Percentiles rank a stretch among this genome's conserved stretches.
Evolutionary conservation across 2,888 invertebrate species (phyloP).

Genomic region (Fabriciana adippe): DNA sequence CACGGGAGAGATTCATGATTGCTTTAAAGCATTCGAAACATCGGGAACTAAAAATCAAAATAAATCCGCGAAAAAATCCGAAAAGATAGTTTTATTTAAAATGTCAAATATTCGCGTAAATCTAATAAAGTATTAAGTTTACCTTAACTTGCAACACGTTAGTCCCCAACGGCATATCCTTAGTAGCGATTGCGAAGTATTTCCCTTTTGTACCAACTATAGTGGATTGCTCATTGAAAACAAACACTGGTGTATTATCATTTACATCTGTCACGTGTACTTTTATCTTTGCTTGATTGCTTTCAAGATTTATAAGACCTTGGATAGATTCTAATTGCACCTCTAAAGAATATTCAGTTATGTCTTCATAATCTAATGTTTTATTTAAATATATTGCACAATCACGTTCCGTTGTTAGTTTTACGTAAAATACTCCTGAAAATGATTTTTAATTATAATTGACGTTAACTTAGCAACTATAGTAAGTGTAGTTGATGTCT

Average conservation of each 20-base stretch:
- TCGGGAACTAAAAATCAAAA: no score
- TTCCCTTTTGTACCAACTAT: conserved; percentile 84
- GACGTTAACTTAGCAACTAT: no score
- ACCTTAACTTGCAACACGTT: conserved; percentile 90
- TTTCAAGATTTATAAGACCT: conserved; percentile 90
- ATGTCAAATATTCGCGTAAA: neutral
- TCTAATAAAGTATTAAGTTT: conserved; percentile 30
- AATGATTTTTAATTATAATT: neutral
- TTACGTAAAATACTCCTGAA: conserved; percentile 86
- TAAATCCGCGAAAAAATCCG: no score
- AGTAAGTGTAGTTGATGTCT: no score
- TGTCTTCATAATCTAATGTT: conserved; percentile 89
- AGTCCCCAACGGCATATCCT: conserved; percentile 87
- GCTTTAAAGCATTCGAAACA: no score
- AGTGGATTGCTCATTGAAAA: conserved; percentile 84
- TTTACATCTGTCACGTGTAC: conserved; percentile 94
- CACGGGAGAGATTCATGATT: no score
- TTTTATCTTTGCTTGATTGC: conserved; percentile 88
- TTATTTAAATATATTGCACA: conserved; percentile 90
- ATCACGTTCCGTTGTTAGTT: conserved; percentile 89
- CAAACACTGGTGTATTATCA: conserved; percentile 93
- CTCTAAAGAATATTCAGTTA: conserved; percentile 87
- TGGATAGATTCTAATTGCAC: conserved; percentile 90
- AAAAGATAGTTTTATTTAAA: no score
- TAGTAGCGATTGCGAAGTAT: conserved; percentile 90